A percentile compares a stretch with the other conserved stretches of the same genome.
Conservation (phyloP, 2,113 vertebrate species). For the Zingel zingel region DNA sequence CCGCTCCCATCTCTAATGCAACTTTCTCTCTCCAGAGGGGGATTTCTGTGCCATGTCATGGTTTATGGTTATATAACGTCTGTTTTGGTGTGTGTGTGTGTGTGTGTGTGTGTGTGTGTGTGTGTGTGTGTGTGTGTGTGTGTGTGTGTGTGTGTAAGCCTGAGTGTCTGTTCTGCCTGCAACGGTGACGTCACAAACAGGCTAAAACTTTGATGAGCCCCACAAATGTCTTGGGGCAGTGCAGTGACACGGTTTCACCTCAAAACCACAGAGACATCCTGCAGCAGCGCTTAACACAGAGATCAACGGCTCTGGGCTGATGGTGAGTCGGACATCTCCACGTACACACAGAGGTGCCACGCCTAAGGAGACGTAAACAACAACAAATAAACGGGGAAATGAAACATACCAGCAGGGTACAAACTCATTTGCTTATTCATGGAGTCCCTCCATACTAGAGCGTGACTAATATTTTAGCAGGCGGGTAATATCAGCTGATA, state of each 20-base stretch:
- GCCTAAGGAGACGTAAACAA: constrained; percentile 13
- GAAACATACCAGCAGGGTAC: constrained; percentile 1
- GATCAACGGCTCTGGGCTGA: constrained; percentile 38
- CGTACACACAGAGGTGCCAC: constrained; percentile 5
- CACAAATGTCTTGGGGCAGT: constrained; percentile 42
- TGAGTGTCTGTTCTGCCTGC: neutral
- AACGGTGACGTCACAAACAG: constrained; percentile 61
- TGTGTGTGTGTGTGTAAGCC: neutral
- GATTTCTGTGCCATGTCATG: constrained; percentile 64
- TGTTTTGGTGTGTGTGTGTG: constrained; percentile 36
- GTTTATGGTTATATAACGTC: constrained; percentile 68
- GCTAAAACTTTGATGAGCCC: constrained; percentile 65
- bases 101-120: constrained; percentile 18
- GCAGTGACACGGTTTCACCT: constrained; percentile 68
- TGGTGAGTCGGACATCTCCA: constrained; percentile 35
- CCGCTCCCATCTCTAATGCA: constrained; percentile 18
- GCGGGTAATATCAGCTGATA: neutral
- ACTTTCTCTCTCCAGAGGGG: constrained; percentile 49
- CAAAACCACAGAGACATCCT: constrained; percentile 55
- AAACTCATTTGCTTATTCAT: constrained; percentile 31
- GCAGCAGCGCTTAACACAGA: constrained; percentile 42
- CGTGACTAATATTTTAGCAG: neutral
- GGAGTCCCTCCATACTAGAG: constrained; percentile 4
- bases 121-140: constrained; percentile 9
- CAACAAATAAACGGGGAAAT: neutral